phyloP scores from a whole-genome alignment of 2,113 vertebrate genomes.

The Chloropsis hardwickii region DNA sequence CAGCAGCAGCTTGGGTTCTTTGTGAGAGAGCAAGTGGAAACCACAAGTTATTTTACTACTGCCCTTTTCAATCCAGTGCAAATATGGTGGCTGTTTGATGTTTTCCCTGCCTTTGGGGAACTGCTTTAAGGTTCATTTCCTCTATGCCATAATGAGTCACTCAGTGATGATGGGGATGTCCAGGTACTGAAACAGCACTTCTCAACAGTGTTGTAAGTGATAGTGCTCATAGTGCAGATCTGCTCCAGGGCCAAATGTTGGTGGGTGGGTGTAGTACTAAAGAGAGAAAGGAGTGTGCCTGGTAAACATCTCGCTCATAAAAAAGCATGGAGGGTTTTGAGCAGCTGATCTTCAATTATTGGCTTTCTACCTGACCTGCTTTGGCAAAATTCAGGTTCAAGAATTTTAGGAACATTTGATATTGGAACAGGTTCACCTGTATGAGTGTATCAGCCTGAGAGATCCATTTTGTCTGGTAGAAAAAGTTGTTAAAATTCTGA shows the following conservation, averaged over 20 bases:
- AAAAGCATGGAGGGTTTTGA: background rate
- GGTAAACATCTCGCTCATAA: background rate
- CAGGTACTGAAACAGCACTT: background rate
- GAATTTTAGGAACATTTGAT: background rate
- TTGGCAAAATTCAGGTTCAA: background rate
- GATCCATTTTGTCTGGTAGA: background rate
- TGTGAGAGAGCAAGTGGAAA: background rate
- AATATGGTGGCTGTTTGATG: rapidly evolving
- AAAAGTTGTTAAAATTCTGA: background rate
- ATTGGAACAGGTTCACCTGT: background rate
- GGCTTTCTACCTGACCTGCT: background rate
- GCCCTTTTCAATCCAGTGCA: background rate
- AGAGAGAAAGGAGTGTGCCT: background rate
- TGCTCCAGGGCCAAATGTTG: background rate
- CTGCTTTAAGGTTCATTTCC: background rate
- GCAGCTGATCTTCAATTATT: background rate
- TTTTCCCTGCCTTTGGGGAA: background rate
- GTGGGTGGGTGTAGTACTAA: background rate
- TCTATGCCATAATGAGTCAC: background rate
- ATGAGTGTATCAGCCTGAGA: background rate
- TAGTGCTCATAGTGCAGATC: background rate
- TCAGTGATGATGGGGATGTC: background rate
- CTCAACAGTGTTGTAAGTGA: background rate
- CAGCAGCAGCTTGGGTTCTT: background rate
- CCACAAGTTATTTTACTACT: background rate